These are phyloP conservation scores for Bombus ignitus DNA, from an alignment of 1,140 invertebrate genomes.

Conservation along the genomic window DNA sequence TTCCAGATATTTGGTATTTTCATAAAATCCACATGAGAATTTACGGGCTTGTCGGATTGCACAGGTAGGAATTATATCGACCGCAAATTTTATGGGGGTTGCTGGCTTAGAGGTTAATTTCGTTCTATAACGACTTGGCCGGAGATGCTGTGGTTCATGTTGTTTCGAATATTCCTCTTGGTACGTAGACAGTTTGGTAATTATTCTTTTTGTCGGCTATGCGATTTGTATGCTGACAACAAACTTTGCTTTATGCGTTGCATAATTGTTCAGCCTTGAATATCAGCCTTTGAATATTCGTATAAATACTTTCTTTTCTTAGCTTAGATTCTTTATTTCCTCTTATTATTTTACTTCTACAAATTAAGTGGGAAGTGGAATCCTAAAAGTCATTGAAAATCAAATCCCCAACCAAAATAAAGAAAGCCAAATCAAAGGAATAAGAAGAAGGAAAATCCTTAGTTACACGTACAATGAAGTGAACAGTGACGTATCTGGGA, in stretches of 20 bases:
- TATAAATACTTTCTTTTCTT: too few relatives aligned
- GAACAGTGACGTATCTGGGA: not conserved
- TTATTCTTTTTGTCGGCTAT: constrained; percentile 20
- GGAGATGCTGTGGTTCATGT: constrained; percentile 42
- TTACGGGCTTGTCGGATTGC: constrained; percentile 39
- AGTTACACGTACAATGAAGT: not conserved
- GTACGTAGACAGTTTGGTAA: constrained; percentile 14
- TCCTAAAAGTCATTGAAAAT: too few relatives aligned
- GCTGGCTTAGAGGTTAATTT: constrained; percentile 49
- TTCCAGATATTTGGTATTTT: constrained; percentile 38
- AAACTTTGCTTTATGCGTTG: not conserved
- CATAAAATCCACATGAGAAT: constrained; percentile 31
- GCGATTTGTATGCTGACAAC: not conserved
- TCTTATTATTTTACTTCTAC: too few relatives aligned
- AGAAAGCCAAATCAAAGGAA: not conserved
- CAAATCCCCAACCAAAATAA: too few relatives aligned
- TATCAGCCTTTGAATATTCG: too few relatives aligned
- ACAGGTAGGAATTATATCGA: constrained; percentile 43
- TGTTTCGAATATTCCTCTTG: constrained; percentile 40
- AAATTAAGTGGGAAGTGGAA: too few relatives aligned
- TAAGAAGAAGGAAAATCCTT: not conserved
- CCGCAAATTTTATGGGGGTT: constrained; percentile 43
- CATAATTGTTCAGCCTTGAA: not conserved
- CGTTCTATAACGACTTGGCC: constrained; percentile 42
- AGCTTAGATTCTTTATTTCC: too few relatives aligned